phyloP scores from a whole-genome alignment of 1,140 invertebrate species.

The Drosophila pachea region DNA sequence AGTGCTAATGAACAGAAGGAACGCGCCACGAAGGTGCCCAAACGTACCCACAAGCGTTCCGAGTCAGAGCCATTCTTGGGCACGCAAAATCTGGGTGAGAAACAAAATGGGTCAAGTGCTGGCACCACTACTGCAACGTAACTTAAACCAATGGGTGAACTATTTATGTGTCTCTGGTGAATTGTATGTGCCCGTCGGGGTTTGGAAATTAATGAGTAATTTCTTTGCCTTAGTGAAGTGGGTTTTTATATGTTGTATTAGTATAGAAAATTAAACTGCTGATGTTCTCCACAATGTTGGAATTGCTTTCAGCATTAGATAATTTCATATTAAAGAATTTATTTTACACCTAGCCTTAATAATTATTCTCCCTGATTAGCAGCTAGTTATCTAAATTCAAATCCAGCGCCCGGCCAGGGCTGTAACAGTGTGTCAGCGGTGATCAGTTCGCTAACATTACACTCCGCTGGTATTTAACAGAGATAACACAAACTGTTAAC shows the following conservation, averaged over 20 bases:
- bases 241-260: constrained; percentile 30
- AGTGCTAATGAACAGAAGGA: constrained; percentile 34
- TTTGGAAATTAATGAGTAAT: neutral
- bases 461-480: constrained; percentile 6
- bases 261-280: constrained; percentile 16
- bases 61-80: constrained; percentile 78
- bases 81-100: constrained; percentile 52
- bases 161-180: neutral
- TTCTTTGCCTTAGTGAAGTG: constrained; percentile 9
- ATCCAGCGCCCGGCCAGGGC: neutral
- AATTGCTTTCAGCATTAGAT: neutral
- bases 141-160: constrained; percentile 1
- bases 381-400: neutral
- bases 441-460: neutral
- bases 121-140: constrained; percentile 42
- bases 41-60: constrained; percentile 78
- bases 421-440: too few relatives aligned
- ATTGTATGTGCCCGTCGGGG: constrained; percentile 10
- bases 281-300: constrained; percentile 18
- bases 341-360: neutral
- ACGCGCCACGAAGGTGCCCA: constrained; percentile 42
- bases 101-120: constrained; percentile 4
- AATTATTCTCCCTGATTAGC: neutral
- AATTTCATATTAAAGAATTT: too few relatives aligned
- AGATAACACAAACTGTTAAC: neutral